Evolutionary conservation across 2,113 vertebrate species (phyloP), one percentile per base, ranked within the genome.

Genomic region (Climacteris rufus): DNA sequence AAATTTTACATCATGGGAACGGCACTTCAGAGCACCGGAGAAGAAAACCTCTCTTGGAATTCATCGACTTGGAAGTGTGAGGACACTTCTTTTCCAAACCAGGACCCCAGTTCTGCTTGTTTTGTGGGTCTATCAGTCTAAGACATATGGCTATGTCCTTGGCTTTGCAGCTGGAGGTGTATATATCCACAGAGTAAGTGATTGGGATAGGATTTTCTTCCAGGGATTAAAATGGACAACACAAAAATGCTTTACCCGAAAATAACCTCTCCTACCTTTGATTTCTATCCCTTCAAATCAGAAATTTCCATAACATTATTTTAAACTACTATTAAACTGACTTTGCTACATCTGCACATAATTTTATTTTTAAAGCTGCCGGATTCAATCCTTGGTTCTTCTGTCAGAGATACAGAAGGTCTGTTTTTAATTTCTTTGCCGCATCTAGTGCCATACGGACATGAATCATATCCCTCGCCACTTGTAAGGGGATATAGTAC

Each of bases 321-420:
- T 5, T 0, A 0, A 18, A 27, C 16, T 77, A 22, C 25, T 53
- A 15, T 82, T 92, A 64, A 31, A n/a, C 14, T 14, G 12, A 10
- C 95, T 91, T 83, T 94, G 7, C 90, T 92, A 87, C n/a, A 65
- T 79, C 54, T 83, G 60, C 18, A 83, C 6, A 8, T 39, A 90
- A 88, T 95, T 93, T 37, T n/a, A 11, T 65, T 68, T 96, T 83
- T 66, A 86, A 94, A 82, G n/a, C 47, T 54, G 20, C 17, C 59
- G 8, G 31, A 81, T 83, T 89, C 12, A 54, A 44, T 31, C 12
- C 24, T 84, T 54, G 35, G 9, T 15, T 95, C 66, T 22, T 74
- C 22, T 72, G 4, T 33, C 52, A 69, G 42, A 68, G 13, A 69
- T 75, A 63, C 28, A 47, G 15, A 83, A 77, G 44, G 19, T 56